A percentile compares a stretch with the other conserved stretches of the same genome.
Conservation (phyloP, 2,888 invertebrate species). For the Nemurella pictetii region DNA sequence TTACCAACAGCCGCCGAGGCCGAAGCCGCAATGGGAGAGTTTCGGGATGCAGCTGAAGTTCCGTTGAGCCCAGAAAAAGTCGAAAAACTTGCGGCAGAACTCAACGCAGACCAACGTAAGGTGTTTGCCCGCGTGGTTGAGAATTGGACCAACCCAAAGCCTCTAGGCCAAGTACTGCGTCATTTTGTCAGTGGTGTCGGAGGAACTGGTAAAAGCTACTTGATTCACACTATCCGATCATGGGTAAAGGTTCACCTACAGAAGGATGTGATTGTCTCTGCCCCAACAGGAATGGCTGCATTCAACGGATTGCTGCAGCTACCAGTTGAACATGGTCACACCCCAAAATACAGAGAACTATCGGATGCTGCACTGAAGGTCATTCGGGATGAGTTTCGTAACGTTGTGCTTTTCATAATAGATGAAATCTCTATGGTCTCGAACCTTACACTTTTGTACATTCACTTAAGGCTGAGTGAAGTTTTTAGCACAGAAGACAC, state of each 20-base stretch:
- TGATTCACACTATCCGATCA: slow-evolving; percentile 45
- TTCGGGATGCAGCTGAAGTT: background rate
- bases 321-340: slow-evolving; percentile 47
- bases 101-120: slow-evolving; percentile 46
- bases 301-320: slow-evolving; percentile 49
- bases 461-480: slow-evolving; percentile 45
- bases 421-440: slow-evolving; percentile 46
- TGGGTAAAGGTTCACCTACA: slow-evolving; percentile 45
- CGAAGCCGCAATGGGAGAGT: background rate
- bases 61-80: slow-evolving; percentile 41
- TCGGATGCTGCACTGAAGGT: slow-evolving; percentile 45
- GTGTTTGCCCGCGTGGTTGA: slow-evolving; percentile 42
- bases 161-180: slow-evolving; percentile 35
- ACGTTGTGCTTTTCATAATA: slow-evolving; percentile 47
- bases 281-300: slow-evolving; percentile 48
- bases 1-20: background rate
- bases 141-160: background rate
- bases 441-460: slow-evolving; percentile 45
- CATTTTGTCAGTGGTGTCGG: slow-evolving; percentile 46
- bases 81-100: slow-evolving; percentile 42
- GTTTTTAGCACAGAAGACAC: slow-evolving; percentile 46
- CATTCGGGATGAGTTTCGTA: slow-evolving; percentile 43
- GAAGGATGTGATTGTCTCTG: slow-evolving; percentile 46
- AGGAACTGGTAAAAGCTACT: slow-evolving; percentile 47
- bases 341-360: slow-evolving; percentile 46